Base-by-base conservation (phyloP, 1,140 invertebrate species). In the Cyclina sinensis region DNA sequence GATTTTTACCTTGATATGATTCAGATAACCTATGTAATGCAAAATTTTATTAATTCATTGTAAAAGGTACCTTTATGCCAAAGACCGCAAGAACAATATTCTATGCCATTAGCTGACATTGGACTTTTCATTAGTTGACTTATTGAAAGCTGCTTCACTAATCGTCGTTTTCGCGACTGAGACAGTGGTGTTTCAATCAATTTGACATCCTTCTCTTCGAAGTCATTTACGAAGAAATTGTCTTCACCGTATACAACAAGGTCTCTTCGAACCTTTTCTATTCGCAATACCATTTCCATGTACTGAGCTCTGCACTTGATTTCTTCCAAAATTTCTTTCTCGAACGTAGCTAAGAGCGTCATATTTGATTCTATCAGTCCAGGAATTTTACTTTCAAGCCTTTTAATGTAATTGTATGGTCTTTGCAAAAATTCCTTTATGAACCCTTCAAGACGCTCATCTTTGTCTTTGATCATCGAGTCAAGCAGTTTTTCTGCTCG, bases 151-250 rank as follows among this genome's bases (percentile, higher is more conserved):
- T n/a, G n/a, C n/a, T n/a, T n/a, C n/a, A n/a, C n/a, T n/a, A n/a
- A n/a, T n/a, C n/a, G n/a, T n/a, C n/a, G n/a, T n/a, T n/a, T n/a
- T n/a, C n/a, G n/a, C n/a, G n/a, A n/a, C n/a, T n/a, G n/a, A n/a
- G 12, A 30, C 7, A 27, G 43, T 27, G 27, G 39, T 18, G 27
- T 12, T 32, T n/a, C 51, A 24, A 51, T 7, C 16, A 86, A 21
- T 65, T 65, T 57, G n/a, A 88, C 81, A 37, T 88, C 86, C 30
- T 82, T 65, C 54, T 78, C 68, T 59, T 78, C 35, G 48, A 88
- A 88, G 30, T 88, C 86, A 46, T 76, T 83, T 16, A 39, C 46
- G 57, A 76, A 80, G n/a, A 88, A 51, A 35, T 35, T 48, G 16
- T 46, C 68, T 48, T 88, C 86, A 21, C 86, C 86, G 62, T 88